Percentiles rank a stretch among this genome's conserved stretches.
Conservation (phyloP, 2,797 vertebrate genomes). For the Hippocampus kuda region DNA sequence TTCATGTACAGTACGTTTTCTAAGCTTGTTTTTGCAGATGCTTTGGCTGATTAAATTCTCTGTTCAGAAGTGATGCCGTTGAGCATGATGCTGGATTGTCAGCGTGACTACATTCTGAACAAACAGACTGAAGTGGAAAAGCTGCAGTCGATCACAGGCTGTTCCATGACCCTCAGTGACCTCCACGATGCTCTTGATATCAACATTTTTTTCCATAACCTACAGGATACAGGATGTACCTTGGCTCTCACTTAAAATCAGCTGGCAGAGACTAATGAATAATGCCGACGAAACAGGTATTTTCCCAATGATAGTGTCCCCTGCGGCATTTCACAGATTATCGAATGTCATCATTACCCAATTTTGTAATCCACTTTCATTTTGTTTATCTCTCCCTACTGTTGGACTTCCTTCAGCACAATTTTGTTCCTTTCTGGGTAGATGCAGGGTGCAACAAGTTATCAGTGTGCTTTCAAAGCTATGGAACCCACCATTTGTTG, state of each 20-base stretch:
- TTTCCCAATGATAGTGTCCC: background rate
- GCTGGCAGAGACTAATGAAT: background rate
- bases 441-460: constrained; percentile 7
- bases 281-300: too few species aligned
- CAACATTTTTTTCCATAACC: background rate
- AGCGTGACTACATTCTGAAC: background rate
- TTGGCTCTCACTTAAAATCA: background rate
- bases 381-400: background rate
- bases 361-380: background rate
- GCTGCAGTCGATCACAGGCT: background rate
- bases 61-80: background rate
- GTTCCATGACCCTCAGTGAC: background rate
- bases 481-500: constrained; percentile 4
- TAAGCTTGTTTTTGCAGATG: background rate
- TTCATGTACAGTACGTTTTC: background rate
- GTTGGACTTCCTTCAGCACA: background rate
- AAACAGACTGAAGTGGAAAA: background rate
- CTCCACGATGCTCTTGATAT: background rate
- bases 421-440: background rate
- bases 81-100: background rate
- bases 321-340: too few species aligned
- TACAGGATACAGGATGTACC: background rate
- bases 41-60: background rate
- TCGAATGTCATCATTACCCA: background rate
- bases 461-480: constrained; percentile 1